phyloP scores from a whole-genome alignment of 2,888 invertebrate genomes.

The Acronicta aceris region DNA sequence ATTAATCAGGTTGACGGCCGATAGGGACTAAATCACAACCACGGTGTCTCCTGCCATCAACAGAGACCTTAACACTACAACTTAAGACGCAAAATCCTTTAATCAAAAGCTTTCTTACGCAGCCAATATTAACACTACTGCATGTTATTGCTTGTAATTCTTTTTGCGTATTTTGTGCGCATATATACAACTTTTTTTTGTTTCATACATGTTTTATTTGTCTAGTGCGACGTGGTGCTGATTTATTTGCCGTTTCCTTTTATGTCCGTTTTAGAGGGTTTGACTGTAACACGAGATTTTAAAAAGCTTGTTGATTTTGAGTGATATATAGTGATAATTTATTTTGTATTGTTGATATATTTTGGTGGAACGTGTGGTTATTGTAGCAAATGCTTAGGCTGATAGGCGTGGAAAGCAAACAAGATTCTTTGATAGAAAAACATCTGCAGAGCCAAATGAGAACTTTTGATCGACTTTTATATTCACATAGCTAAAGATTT shows the following conservation, averaged over 20 bases:
- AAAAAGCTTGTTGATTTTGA: conserved; percentile 70
- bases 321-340: conserved; percentile 71
- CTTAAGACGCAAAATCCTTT: conserved; percentile 64
- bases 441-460: conserved; percentile 21
- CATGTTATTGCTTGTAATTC: conserved; percentile 88
- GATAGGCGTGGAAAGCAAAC: conserved; percentile 54
- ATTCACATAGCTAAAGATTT: too few relatives aligned
- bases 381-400: conserved; percentile 34
- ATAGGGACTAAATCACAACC: conserved; percentile 88
- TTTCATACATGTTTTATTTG: conserved; percentile 81
- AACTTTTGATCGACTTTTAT: neutral
- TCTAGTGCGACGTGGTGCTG: conserved; percentile 77
- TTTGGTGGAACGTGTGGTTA: conserved; percentile 25
- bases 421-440: conserved; percentile 8
- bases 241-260: conserved; percentile 84
- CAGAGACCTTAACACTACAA: conserved; percentile 63
- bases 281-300: conserved; percentile 79
- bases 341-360: conserved; percentile 67
- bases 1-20: conserved; percentile 89
- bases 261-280: conserved; percentile 76
- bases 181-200: conserved; percentile 71
- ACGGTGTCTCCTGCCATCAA: conserved; percentile 69
- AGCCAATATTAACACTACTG: conserved; percentile 82
- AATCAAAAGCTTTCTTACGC: conserved; percentile 51
- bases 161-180: conserved; percentile 85